Evolutionary conservation across 1,140 invertebrate genomes (phyloP).

Genomic region (Portunus trituberculatus): DNA sequence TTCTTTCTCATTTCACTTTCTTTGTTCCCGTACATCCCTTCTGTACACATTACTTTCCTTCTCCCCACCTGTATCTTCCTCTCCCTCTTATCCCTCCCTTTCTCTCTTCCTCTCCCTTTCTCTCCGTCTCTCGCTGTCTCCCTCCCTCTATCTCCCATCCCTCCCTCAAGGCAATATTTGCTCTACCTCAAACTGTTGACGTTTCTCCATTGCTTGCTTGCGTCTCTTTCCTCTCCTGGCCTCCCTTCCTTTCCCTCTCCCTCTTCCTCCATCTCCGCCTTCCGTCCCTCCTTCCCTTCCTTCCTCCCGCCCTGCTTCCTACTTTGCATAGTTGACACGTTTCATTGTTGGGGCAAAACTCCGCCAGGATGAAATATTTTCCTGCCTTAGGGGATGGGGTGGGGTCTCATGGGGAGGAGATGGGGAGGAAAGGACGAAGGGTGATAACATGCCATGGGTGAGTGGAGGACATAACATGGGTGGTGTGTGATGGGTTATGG

Average conservation of each 20-base stretch:
- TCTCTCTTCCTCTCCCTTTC: background rate
- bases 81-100: background rate
- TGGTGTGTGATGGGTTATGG: background rate
- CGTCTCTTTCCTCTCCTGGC: background rate
- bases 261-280: background rate
- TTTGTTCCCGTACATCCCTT: background rate
- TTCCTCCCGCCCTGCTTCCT: background rate
- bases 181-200: conserved; percentile 28
- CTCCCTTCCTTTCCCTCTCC: background rate
- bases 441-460: background rate
- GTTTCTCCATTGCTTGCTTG: background rate
- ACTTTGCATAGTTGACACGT: conserved; percentile 43
- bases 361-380: background rate
- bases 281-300: background rate
- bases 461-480: background rate
- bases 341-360: conserved; percentile 32
- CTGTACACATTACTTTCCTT: background rate
- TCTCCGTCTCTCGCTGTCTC: background rate
- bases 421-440: background rate
- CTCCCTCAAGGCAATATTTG: background rate
- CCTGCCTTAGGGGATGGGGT: background rate
- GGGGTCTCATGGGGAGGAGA: background rate
- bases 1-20: background rate
- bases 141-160: background rate
- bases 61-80: background rate